Conservation (phyloP, 2,797 vertebrate species). For the Rhabdophis nuchalis region DNA sequence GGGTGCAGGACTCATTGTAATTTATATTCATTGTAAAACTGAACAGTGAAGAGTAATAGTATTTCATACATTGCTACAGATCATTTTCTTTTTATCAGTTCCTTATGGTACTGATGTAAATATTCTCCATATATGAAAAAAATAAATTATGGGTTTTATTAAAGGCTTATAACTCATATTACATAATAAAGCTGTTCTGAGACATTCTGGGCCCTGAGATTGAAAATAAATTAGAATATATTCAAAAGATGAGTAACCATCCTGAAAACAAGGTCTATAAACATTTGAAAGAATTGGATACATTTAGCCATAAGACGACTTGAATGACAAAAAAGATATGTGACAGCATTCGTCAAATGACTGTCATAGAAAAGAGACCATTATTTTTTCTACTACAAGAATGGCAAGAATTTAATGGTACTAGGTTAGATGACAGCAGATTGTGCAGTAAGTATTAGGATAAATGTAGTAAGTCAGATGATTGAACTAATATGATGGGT, state of each 20-base stretch:
- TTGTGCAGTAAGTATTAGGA: not conserved
- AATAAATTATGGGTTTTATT: not conserved
- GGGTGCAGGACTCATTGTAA: conserved; percentile 33
- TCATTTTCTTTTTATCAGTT: not conserved
- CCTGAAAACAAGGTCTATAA: not conserved
- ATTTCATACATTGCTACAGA: not conserved
- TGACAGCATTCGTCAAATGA: not conserved
- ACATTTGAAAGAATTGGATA: not conserved
- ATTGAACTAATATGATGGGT: not conserved
- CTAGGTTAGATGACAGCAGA: not conserved
- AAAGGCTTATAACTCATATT: not conserved
- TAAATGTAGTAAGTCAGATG: not conserved
- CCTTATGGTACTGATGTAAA: not conserved
- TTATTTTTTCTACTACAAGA: not conserved
- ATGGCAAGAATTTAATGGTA: not conserved
- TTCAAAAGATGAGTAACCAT: not conserved
- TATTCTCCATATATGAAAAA: not conserved
- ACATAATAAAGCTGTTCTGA: not conserved
- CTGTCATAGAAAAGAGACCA: not conserved
- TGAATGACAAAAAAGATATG: not conserved
- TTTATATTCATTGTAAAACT: conserved; percentile 14
- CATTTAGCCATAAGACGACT: not conserved
- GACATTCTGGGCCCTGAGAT: not conserved
- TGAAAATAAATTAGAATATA: not conserved
- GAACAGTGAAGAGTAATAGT: not conserved